Conservation (phyloP, 2,888 invertebrate species). For the Schizotus pectinicornis region DNA sequence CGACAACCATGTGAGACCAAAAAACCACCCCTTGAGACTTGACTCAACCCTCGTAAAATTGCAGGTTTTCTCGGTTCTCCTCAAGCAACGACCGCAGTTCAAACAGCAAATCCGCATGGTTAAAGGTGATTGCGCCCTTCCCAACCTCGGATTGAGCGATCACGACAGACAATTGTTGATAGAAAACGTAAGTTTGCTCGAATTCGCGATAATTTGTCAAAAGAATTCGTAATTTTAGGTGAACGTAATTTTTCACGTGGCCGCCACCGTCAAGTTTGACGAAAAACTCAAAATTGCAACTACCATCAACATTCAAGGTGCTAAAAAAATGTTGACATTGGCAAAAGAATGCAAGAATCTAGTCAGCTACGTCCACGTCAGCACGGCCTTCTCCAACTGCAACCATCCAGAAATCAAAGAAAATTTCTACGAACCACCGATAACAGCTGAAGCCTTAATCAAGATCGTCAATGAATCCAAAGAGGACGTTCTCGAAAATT, state of each 20-base stretch:
- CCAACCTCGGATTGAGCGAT: slow-evolving; percentile 61
- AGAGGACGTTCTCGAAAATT: no score
- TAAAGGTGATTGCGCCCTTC: slow-evolving; percentile 62
- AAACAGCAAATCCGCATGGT: slow-evolving; percentile 64
- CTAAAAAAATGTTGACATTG: slow-evolving; percentile 64
- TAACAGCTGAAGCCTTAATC: no score
- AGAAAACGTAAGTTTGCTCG: slow-evolving; percentile 63
- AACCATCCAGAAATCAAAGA: neutral
- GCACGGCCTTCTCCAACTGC: slow-evolving; percentile 19
- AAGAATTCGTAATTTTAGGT: no score
- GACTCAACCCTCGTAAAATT: no score
- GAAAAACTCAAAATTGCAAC: slow-evolving; percentile 71
- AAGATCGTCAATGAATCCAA: no score
- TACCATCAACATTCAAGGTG: slow-evolving; percentile 74
- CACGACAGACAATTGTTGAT: slow-evolving; percentile 56
- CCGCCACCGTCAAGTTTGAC: slow-evolving; percentile 78
- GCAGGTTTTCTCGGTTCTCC: neutral
- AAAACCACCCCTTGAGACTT: no score
- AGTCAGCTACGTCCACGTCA: slow-evolving; percentile 54
- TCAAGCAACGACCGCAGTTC: slow-evolving; percentile 59
- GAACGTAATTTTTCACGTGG: slow-evolving; percentile 73
- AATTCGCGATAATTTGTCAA: no score
- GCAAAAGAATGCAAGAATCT: slow-evolving; percentile 70
- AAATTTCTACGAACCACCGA: slow-evolving; percentile 6
- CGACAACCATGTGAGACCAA: slow-evolving; percentile 66